Evolutionary conservation across 2,113 vertebrate species (phyloP).

Genomic region (Centropus bengalensis): DNA sequence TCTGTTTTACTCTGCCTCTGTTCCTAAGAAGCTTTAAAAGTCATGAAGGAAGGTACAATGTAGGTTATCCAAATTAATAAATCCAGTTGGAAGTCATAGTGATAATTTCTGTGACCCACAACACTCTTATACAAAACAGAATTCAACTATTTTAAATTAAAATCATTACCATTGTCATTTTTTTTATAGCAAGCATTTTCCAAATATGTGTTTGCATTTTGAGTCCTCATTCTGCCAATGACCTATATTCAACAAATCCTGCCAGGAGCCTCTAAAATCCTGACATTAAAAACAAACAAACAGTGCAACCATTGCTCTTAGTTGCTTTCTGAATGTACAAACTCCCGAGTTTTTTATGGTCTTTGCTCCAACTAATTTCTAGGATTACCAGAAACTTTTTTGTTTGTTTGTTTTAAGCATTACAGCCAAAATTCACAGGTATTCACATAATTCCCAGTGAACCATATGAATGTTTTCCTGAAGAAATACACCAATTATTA

Average conservation of each 20-base stretch:
- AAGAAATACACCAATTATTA: not conserved
- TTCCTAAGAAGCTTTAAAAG: not conserved
- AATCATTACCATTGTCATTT: not conserved
- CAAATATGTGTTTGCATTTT: not conserved
- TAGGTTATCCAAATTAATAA: not conserved
- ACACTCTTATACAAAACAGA: not conserved
- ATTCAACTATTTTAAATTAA: not conserved
- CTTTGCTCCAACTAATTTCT: not conserved
- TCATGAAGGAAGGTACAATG: not conserved
- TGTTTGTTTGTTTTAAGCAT: not conserved
- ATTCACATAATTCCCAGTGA: not conserved
- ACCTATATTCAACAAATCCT: not conserved
- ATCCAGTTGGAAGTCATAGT: not conserved
- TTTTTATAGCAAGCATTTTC: not conserved
- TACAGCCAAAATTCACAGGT: not conserved
- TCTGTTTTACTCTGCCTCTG: not conserved
- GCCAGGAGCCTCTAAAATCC: not conserved
- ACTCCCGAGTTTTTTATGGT: not conserved
- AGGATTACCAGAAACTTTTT: not conserved
- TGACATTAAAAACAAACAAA: not conserved
- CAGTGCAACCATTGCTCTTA: not conserved
- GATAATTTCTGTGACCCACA: not conserved
- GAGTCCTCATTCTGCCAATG: not conserved
- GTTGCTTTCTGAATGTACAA: not conserved
- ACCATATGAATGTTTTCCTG: not conserved